Evolutionary conservation across 2,113 vertebrate genomes (phyloP).

Genomic region (Xerus inauris): DNA sequence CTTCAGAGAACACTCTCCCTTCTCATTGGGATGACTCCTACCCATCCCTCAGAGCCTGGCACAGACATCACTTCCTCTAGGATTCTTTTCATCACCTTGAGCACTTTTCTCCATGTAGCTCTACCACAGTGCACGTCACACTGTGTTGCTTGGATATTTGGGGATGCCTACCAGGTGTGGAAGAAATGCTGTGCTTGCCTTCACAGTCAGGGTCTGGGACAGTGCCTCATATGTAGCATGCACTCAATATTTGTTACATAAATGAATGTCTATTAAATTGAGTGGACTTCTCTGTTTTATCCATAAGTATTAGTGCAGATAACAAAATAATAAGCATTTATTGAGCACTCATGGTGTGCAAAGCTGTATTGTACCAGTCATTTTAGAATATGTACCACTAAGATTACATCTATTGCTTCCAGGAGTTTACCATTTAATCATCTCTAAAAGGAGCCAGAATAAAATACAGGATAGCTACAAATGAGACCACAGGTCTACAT

Average conservation of each 20-base stretch:
- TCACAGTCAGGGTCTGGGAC: background rate
- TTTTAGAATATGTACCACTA: background rate
- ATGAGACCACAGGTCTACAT: background rate
- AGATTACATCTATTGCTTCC: background rate
- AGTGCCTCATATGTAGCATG: background rate
- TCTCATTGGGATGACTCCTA: background rate
- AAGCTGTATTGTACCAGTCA: background rate
- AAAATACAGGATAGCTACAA: background rate
- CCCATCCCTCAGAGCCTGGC: background rate
- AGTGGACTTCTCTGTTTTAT: background rate
- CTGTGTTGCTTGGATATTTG: background rate
- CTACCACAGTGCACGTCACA: background rate
- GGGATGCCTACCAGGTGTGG: no score
- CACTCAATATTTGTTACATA: background rate
- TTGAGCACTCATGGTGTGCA: background rate
- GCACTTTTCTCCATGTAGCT: background rate
- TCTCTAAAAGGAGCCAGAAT: background rate
- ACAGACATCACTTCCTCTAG: background rate
- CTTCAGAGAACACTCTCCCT: background rate
- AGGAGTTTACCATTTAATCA: conserved; percentile 15
- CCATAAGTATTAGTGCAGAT: background rate
- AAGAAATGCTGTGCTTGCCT: background rate
- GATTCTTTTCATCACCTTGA: background rate
- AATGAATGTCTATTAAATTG: background rate
- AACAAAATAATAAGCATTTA: background rate